phyloP scores from a whole-genome alignment of 2,797 vertebrate genomes.

The Crocodylus rhombifer region DNA sequence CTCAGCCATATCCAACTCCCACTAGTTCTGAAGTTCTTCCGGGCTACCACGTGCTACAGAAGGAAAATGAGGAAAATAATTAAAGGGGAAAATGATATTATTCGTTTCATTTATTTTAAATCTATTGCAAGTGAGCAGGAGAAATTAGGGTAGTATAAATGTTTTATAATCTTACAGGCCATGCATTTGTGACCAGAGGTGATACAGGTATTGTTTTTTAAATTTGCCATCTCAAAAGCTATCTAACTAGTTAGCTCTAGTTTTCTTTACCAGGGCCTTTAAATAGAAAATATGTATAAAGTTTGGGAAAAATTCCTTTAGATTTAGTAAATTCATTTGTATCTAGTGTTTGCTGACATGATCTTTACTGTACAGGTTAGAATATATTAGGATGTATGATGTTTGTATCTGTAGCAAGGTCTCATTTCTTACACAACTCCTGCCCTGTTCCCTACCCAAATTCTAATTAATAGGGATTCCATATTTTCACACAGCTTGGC shows the following conservation, averaged over 20 bases:
- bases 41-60: not conserved
- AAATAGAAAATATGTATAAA: not conserved
- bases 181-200: not conserved
- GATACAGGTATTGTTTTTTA: not conserved
- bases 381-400: conserved; percentile 1
- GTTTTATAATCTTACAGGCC: not conserved
- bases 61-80: not conserved
- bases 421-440: conserved; percentile 26
- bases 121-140: not conserved
- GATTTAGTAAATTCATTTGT: not conserved
- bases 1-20: not conserved
- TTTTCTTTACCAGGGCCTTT: conserved; percentile 12
- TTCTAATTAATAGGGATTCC: conserved; percentile 76
- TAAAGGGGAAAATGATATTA: not conserved
- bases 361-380: not conserved
- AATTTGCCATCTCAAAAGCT: not conserved
- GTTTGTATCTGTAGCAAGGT: conserved; percentile 18
- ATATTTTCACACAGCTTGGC: conserved; percentile 80
- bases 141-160: not conserved
- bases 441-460: conserved; percentile 53
- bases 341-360: not conserved
- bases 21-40: not conserved
- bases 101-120: not conserved
- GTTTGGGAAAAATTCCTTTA: not conserved
- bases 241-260: not conserved